Base-by-base conservation (phyloP, 2,797 vertebrate species). In the Anisognathus igniventris region DNA sequence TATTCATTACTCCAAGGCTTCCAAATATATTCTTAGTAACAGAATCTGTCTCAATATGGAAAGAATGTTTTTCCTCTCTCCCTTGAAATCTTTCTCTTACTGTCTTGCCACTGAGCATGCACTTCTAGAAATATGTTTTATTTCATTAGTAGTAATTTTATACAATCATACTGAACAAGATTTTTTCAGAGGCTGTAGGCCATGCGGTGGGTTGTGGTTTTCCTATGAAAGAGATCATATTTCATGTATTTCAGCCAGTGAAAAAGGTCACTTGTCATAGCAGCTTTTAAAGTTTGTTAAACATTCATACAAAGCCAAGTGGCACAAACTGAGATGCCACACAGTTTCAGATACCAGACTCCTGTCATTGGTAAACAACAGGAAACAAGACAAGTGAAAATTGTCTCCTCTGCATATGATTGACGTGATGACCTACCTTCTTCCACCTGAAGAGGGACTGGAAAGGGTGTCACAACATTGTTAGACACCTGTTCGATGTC, bases 391-490 rank as follows among this genome's bases (percentile, higher is more conserved):
- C 24, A 51, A 82, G 80, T 71, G 73, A 90, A 94, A 95, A 89
- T 22, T 84, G 48, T 76, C 25, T 16, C n/a, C 75, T 82, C 66
- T 73, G 17, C 28, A 71, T 86, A 64, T 90, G 86, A 96, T 7
- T 79, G 96, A 96, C 92, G 86, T 47, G 66, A 60, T 91, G 82
- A 97, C 90, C 95, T 83, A 82, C 61, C 30, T 40, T 87, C 35
- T 78, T 91, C 45, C 88, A 94, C 78, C 76, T 71, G 67, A 39
- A 67, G 56, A 62, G 78, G 58, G 48, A 90, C 22, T 79, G 37
- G 28, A 95, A 91, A 88, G 71, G 42, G 42, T 86, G 60, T 61
- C 47, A 61, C 54, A 64, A 28, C n/a, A 45, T 10, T 78, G 72
- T 44, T 61, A 67, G 72, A 53, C 53, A 86, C 62, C 65, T 88